Evolutionary conservation across 2,888 invertebrate genomes (phyloP), one percentile per base, ranked within the genome.

Genomic region (Scaptomyza flava): DNA sequence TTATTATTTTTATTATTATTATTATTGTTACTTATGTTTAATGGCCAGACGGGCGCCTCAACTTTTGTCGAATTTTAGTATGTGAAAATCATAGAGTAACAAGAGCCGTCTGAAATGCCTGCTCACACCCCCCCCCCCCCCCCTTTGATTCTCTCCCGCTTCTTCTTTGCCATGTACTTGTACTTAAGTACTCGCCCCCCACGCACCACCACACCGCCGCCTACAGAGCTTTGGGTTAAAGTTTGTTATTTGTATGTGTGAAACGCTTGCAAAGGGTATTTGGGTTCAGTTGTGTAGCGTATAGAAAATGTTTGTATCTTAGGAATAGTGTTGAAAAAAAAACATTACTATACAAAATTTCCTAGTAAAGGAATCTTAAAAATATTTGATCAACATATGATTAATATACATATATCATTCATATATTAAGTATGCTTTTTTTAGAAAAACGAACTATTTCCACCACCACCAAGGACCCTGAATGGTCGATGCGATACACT

Each of bases 11-110:
- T 14, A 30, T 14, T 47, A 20, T 48, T 48, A 33, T 20, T 50
- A 50, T 34, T 34, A 50, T 50, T n/a, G n/a, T n/a, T 9, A 14
- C 46, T 50, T 36, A 9, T 84, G 87, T 72, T 77, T 77, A 86
- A 81, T 81, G 87, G 53, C 47, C 83, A 80, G 83, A 80, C 84
- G 59, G 79, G 74, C 81, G 84, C 74, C 84, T 73, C 56, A 50
- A 14, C 81, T 73, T 60, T 6, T 27, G 27, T 27, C 6, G 27
- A 4, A 6, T 27, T 27, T 27, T 27, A 27, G 27, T 27, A 27
- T 27, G 27, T 27, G 27, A 27, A 27, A 47, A 20, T 72, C 53
- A 75, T 76, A 58, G 75, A 75, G 54, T 46, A 59, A 45, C 54
- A 62, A 41, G 52, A 58, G 51, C 12, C 31, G 31, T 20, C 50